Evolutionary conservation across 2,888 invertebrate genomes (phyloP), one percentile per base, ranked within the genome.

Genomic region (Rhaphigaster nebulosa): DNA sequence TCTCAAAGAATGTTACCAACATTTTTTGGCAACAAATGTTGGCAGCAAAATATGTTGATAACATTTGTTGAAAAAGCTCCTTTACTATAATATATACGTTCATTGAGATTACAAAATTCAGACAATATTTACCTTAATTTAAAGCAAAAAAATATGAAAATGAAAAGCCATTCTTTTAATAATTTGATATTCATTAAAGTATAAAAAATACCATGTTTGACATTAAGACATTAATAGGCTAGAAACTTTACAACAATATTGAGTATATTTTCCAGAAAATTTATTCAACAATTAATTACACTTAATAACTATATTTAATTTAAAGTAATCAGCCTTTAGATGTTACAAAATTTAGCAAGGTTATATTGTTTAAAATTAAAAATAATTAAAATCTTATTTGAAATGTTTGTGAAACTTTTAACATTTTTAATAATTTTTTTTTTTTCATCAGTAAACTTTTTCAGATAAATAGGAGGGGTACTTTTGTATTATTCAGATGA

Each of bases 241-340:
- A 13, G 1, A 65, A 65, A 29, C 4, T n/a, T 29, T 65, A 20
- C 18, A 3, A 29, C 65, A 65, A 29, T 29, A 29, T 65, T 29
- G 65, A 65, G 29, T 65, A 29, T 29, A 60, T n/a, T 5, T n/a
- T n/a, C n/a, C n/a, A n/a, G 34, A n/a, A 65, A 60, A 10, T 13
- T 15, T 29, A 65, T 29, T 18, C 13, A 65, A 60, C 60, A 23
- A 56, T 56, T 56, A 60, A 60, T 65, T 34, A 29, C 4, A 65
- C 65, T 65, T 65, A 65, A 13, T 65, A 65, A 29, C 65, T 65
- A 65, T 29, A 29, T 65, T 65, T 65, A 65, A 65, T 29, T 29
- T 65, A 65, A 65, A 65, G 15, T 65, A 29, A 65, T 65, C 65
- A 65, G 65, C 65, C 65, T 65, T 65, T 60, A 60, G 60, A n/a